Percentiles rank a stretch among this genome's conserved stretches.
phyloP scores from a whole-genome alignment of 2,797 vertebrate species.

The Morus bassanus region DNA sequence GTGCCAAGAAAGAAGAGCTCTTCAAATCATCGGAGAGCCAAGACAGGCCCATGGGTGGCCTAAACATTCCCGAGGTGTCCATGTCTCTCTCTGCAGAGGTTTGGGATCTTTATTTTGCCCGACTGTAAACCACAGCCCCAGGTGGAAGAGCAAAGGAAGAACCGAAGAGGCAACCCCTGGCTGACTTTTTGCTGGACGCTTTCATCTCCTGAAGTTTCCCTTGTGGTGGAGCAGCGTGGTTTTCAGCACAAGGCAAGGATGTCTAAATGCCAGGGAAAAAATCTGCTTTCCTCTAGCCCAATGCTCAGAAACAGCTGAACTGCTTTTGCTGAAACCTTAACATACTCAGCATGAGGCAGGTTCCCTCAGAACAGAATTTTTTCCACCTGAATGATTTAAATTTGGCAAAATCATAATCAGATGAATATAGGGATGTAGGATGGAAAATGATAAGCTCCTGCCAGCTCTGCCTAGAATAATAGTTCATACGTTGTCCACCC shows the following conservation, averaged over 20 bases:
- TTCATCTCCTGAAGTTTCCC: neutral
- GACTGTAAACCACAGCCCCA: neutral
- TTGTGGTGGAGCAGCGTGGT: neutral
- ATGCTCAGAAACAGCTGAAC: neutral
- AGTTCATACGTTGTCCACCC: neutral
- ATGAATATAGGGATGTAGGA: neutral
- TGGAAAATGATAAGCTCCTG: neutral
- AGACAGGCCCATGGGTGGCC: neutral
- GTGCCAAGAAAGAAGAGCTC: neutral
- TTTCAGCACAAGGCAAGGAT: neutral
- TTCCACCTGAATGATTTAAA: constrained; percentile 19
- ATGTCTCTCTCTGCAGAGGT: neutral
- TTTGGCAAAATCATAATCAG: neutral
- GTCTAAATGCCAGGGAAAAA: neutral
- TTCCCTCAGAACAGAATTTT: neutral
- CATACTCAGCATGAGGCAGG: neutral
- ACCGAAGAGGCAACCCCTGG: neutral
- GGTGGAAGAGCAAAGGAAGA: neutral
- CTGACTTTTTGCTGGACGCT: neutral
- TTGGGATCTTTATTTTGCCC: neutral
- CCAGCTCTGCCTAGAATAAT: neutral
- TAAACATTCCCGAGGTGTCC: neutral
- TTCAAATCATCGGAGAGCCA: neutral
- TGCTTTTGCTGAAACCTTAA: neutral
- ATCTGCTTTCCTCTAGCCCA: neutral